Percentiles rank a stretch among this genome's conserved stretches.
Evolutionary conservation across 2,797 vertebrate species (phyloP).

Genomic region (Urophycis tenuis): DNA sequence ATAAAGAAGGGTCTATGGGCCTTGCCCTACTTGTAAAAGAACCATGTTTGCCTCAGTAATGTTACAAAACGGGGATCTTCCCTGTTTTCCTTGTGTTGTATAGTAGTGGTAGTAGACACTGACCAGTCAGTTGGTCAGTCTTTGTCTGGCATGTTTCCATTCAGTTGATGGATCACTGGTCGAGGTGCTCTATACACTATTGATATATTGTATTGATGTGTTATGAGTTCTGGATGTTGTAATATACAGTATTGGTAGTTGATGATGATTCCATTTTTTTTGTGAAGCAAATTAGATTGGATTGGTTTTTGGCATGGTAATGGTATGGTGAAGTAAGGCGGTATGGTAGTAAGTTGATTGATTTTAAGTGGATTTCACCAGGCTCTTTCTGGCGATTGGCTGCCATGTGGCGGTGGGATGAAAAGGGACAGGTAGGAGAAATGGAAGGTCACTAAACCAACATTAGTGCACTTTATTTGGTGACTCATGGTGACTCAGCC

Average conservation of each 20-base stretch:
- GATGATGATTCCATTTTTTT: not conserved
- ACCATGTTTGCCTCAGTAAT: not conserved
- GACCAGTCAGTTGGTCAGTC: not conserved
- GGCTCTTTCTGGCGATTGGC: too few species aligned
- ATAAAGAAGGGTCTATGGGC: not conserved
- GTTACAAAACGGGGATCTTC: conserved; percentile 38
- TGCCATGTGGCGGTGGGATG: not conserved
- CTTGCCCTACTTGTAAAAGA: conserved; percentile 14
- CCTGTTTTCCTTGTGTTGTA: conserved; percentile 9
- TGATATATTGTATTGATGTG: not conserved
- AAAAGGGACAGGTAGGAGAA: conserved; percentile 10
- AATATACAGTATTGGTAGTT: not conserved
- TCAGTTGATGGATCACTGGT: too few species aligned
- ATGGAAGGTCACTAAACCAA: conserved; percentile 7
- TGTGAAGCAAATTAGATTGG: too few species aligned
- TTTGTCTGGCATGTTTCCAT: not conserved
- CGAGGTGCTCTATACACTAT: not conserved
- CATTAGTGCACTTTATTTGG: not conserved
- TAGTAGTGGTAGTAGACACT: not conserved
- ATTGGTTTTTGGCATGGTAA: too few species aligned
- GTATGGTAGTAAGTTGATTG: not conserved
- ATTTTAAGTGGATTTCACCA: not conserved
- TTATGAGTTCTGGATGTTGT: not conserved
- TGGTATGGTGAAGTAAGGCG: too few species aligned
- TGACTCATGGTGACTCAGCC: not conserved